Percentiles rank a stretch among this genome's conserved stretches.
phyloP scores from a whole-genome alignment of 2,888 invertebrate genomes.

The Noctua janthina region DNA sequence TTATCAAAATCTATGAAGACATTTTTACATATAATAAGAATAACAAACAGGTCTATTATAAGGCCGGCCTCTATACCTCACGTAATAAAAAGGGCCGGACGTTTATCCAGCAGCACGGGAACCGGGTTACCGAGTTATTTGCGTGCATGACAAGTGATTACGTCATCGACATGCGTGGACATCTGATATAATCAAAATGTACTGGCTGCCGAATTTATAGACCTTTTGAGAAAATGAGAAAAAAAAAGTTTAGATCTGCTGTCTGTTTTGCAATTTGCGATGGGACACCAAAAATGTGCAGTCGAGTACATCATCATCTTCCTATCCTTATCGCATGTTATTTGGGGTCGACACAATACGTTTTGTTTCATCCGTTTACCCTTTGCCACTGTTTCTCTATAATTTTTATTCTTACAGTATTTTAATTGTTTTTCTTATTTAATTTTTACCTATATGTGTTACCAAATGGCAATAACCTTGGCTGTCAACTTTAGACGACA shows the following conservation, averaged over 20 bases:
- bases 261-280: no score
- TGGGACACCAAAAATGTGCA: not conserved
- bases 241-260: not conserved
- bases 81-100: constrained; percentile 65
- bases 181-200: constrained; percentile 21
- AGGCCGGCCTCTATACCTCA: constrained; percentile 56
- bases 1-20: constrained; percentile 4
- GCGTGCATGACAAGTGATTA: constrained; percentile 72
- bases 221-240: not conserved
- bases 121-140: constrained; percentile 75
- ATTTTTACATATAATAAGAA: constrained; percentile 30
- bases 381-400: not conserved
- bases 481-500: no score
- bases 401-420: no score
- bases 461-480: no score
- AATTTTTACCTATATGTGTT: no score
- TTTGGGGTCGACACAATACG: not conserved
- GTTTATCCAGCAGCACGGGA: constrained; percentile 62
- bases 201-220: not conserved
- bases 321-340: not conserved
- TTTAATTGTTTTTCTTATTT: no score
- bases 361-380: not conserved
- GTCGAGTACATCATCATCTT: not conserved
- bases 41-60: constrained; percentile 45
- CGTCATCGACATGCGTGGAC: constrained; percentile 67